phyloP scores from a whole-genome alignment of 30 jellyfish, hydroid and myxozoan species.

The Pelagia noctiluca region DNA sequence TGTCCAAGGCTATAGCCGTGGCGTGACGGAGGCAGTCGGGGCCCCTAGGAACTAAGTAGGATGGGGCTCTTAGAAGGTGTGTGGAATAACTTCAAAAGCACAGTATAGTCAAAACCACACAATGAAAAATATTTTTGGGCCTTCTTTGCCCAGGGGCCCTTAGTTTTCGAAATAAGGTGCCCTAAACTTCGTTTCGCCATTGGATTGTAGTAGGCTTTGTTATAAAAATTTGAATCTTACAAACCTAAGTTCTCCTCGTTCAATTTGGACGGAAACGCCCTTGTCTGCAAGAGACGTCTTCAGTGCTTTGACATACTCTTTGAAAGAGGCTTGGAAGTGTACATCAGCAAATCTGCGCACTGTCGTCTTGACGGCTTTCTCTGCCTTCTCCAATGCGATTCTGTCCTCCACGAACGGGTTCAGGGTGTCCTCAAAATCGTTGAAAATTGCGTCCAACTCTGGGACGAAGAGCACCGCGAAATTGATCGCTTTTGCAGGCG shows the following conservation, averaged over 20 bases:
- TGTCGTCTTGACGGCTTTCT: constrained; percentile 23
- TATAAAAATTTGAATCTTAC: no score
- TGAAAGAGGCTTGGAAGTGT: constrained; percentile 16
- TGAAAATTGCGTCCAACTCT: constrained; percentile 29
- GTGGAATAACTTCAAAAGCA: no score
- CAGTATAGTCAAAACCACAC: no score
- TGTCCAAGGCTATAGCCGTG: no score
- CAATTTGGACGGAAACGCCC: constrained; percentile 14
- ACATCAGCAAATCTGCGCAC: background rate
- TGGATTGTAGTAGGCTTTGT: no score
- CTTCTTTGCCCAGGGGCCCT: no score
- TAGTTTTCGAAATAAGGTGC: no score
- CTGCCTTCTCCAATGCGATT: constrained; percentile 47
- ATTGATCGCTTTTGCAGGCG: constrained; percentile 1
- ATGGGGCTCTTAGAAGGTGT: no score
- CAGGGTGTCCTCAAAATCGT: constrained; percentile 29
- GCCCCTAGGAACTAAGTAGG: no score
- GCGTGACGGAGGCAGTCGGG: no score
- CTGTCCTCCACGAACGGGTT: constrained; percentile 56
- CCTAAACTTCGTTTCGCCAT: no score
- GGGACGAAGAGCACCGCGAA: constrained; percentile 10
- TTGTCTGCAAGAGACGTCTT: constrained; percentile 14
- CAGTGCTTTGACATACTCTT: constrained; percentile 16
- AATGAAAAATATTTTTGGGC: no score
- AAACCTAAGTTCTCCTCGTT: constrained; percentile 17